phyloP scores from a whole-genome alignment of 2,888 invertebrate species.

The Aporophyla lueneburgensis region DNA sequence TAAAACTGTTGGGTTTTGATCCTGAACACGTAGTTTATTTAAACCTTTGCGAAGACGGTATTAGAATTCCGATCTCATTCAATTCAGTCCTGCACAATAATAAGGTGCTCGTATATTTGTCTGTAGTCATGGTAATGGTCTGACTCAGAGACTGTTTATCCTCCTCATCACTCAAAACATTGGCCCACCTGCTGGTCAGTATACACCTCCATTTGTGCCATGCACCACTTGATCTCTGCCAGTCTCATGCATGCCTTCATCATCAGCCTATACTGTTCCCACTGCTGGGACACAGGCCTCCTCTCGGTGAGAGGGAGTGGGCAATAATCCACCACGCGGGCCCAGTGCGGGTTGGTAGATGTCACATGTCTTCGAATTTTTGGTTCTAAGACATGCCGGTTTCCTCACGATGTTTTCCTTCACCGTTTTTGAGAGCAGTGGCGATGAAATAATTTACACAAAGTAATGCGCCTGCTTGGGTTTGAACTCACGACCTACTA shows the following conservation, averaged over 20 bases:
- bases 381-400: no score
- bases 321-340: no score
- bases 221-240: neutral
- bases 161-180: neutral
- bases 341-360: no score
- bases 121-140: neutral
- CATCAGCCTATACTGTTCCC: no score
- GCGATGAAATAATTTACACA: no score
- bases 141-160: neutral
- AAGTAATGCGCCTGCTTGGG: no score
- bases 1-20: constrained; percentile 23
- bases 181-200: neutral
- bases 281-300: no score
- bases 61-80: neutral
- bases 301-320: no score
- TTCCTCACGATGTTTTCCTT: no score
- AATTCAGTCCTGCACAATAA: neutral
- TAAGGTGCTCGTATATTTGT: neutral
- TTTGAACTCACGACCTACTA: no score
- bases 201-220: neutral
- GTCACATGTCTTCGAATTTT: no score
- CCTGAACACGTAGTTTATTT: constrained; percentile 8
- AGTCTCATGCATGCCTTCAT: neutral
- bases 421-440: no score
- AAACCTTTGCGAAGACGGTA: neutral